Percentiles rank a stretch among this genome's conserved stretches.
phyloP scores from a whole-genome alignment of 2,113 vertebrate genomes.

The Tenebrosternarchus preto region DNA sequence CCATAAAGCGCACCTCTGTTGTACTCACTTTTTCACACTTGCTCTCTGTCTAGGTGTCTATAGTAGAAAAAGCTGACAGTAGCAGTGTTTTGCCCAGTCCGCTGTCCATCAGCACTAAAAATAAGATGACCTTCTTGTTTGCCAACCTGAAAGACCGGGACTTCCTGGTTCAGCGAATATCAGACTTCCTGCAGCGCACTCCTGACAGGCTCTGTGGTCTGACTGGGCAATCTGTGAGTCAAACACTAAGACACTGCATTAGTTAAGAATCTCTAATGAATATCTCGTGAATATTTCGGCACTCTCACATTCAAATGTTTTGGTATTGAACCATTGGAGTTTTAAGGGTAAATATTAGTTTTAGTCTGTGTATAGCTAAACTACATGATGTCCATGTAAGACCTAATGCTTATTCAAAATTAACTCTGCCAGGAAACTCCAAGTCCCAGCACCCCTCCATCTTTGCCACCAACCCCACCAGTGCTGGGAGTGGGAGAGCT shows the following conservation, averaged over 20 bases:
- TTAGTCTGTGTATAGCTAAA: neutral
- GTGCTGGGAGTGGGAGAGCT: slow-evolving; percentile 50
- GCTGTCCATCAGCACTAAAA: slow-evolving; percentile 96
- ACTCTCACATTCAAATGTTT: no score
- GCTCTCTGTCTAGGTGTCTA: slow-evolving; percentile 81
- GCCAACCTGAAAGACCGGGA: slow-evolving; percentile 95
- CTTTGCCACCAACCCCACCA: slow-evolving; percentile 53
- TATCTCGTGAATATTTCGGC: neutral
- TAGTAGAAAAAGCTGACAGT: slow-evolving; percentile 97
- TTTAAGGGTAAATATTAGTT: no score
- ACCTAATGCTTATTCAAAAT: neutral
- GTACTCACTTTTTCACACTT: neutral
- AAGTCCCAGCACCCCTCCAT: slow-evolving; percentile 62
- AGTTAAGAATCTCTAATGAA: neutral
- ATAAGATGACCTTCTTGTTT: slow-evolving; percentile 97
- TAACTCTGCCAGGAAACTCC: slow-evolving; percentile 59
- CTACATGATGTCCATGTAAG: neutral
- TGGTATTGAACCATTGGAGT: no score
- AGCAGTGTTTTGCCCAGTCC: slow-evolving; percentile 93
- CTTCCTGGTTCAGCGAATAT: slow-evolving; percentile 94
- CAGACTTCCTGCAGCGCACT: slow-evolving; percentile 93
- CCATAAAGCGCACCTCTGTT: neutral
- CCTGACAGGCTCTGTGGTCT: slow-evolving; percentile 76
- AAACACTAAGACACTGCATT: neutral
- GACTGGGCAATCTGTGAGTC: slow-evolving; percentile 59